Base-by-base conservation (phyloP, 1,140 invertebrate species). In the Oscheius sp. region DNA sequence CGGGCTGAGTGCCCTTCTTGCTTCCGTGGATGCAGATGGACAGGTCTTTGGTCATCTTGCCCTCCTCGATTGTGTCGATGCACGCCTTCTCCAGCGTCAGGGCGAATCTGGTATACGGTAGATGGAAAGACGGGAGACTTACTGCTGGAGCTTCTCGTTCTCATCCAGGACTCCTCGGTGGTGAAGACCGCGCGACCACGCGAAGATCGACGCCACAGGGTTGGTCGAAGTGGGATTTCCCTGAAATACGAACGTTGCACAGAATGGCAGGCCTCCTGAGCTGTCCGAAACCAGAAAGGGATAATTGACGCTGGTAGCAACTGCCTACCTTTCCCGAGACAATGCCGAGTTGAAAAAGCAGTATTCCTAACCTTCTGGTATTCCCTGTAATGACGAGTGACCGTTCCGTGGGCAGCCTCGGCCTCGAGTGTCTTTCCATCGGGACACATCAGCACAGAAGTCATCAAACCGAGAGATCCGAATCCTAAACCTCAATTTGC, bases 11-110 rank as follows among this genome's bases (percentile, higher is more conserved):
- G 18, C 76, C 78, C 46, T 75, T 76, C 26, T 83, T 84, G 35
- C 76, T 18, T 0, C 94, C 94, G 86, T 98, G 96, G 76, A 97
- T 93, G 85, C 95, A 98, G 85, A 97, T 95, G 36, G 95, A 95
- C 79, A 98, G 88, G 89, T 99, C 95, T 85, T 99, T 99, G n/a
- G 95, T 99, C 94, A 99, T 97, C 59, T 88, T 87, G 23, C 94
- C 95, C 66, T 90, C 87, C 85, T 98, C 94, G 77, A 99, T 96
- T 0, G 95, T 97, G 73, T 92, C 90, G 66, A 98, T 87, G 85
- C 95, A 97, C 2, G 95, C 94, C 76, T 88, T 88, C 82, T 99
- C 95, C 34, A 99, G 86, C 31, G 89, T 90, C 72, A 91, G 87
- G 1, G 82, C 75, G 63, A 84, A 84, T 31, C 80, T 82, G 58